Evolutionary conservation across 2,888 invertebrate genomes (phyloP).

Genomic region (Yponomeuta evonymella): DNA sequence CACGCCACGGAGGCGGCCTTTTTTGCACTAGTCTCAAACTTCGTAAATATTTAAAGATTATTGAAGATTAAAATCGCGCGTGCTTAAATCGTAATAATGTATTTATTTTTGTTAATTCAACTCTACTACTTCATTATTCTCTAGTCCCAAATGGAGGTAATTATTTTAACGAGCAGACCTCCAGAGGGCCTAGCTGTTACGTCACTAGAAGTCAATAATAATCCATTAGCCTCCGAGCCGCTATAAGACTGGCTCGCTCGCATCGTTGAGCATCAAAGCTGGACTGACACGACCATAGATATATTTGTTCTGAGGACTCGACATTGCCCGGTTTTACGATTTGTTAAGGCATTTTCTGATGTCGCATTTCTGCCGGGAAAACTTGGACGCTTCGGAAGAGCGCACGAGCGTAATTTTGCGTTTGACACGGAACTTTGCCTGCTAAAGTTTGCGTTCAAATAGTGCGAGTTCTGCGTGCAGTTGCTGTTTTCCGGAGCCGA

Average conservation of each 20-base stretch:
- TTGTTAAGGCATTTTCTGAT: neutral
- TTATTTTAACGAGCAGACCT: neutral
- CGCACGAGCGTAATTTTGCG: neutral
- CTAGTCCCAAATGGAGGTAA: no score
- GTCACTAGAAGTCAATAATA: neutral
- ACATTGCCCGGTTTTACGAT: neutral
- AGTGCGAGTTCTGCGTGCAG: neutral
- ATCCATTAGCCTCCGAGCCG: neutral
- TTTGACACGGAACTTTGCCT: neutral
- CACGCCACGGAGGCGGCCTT: no score
- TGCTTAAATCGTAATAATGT: no score
- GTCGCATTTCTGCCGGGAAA: neutral
- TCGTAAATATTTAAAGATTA: no score
- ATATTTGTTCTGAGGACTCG: neutral
- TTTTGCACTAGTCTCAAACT: no score
- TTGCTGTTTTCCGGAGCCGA: neutral
- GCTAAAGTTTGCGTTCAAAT: neutral
- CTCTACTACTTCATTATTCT: no score
- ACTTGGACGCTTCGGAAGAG: neutral
- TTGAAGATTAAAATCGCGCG: no score
- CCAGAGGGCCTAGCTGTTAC: neutral
- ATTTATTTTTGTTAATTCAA: no score
- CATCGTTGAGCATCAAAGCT: neutral
- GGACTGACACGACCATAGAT: neutral
- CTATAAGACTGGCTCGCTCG: neutral